Evolutionary conservation across 2,113 vertebrate species (phyloP).

Genomic region (Sialia sialis): DNA sequence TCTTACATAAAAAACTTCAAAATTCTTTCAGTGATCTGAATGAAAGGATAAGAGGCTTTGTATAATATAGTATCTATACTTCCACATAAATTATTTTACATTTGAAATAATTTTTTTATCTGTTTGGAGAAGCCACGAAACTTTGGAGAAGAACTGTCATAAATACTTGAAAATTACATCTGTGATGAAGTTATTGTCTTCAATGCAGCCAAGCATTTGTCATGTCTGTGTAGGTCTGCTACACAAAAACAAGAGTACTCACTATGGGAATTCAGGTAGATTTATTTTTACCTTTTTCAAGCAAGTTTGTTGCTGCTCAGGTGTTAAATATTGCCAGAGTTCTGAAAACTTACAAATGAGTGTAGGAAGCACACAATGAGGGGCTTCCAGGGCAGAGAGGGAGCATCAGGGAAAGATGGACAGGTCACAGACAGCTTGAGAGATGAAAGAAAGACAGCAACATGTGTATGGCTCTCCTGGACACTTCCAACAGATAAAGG

Average conservation of each 20-base stretch:
- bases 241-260: not conserved
- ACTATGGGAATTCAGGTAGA: not conserved
- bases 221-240: not conserved
- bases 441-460: slow-evolving; percentile 44
- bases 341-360: slow-evolving; percentile 60
- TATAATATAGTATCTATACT: not conserved
- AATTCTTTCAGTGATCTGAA: not conserved
- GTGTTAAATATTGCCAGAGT: not conserved
- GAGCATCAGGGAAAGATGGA: slow-evolving; percentile 50
- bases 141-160: not conserved
- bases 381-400: slow-evolving; percentile 20
- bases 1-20: not conserved
- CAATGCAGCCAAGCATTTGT: not conserved
- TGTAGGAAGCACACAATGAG: slow-evolving; percentile 58
- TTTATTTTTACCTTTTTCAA: not conserved
- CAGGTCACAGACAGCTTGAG: slow-evolving; percentile 57
- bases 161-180: not conserved
- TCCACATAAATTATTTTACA: not conserved
- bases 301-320: not conserved
- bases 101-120: not conserved
- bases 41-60: not conserved
- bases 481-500: slow-evolving; percentile 19
- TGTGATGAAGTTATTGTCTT: not conserved
- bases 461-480: not conserved
- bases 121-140: not conserved